Evolutionary conservation across 2,113 vertebrate species (phyloP), one percentile per base, ranked within the genome.

Genomic region (Asarcornis scutulata): DNA sequence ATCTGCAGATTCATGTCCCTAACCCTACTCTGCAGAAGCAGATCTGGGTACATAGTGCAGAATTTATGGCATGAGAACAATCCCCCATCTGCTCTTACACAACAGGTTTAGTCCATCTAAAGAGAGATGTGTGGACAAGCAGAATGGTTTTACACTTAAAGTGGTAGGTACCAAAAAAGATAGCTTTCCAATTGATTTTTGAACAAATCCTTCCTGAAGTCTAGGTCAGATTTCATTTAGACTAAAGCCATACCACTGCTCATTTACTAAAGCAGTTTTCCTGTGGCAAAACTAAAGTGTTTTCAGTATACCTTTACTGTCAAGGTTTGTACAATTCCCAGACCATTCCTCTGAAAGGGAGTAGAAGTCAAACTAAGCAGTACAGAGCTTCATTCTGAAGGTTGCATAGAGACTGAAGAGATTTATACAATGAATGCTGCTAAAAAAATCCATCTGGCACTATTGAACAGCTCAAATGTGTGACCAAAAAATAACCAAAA

Each of bases 341-440:
- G 38, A 68, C 55, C 13, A 4, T 46, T 83, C 74, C 69, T 95
- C 68, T 59, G 46, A 94, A 79, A 91, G 60, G 78, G 48, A 86
- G n/a, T 9, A 67, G 50, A 91, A 91, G 42, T 88, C 71, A 86
- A 91, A 88, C 32, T 83, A 72, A 95, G 76, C 83, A 91, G 44
- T 9, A 52, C 18, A 68, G 38, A 78, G 48, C 27, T 97, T 83
- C 59, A 60, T 83, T 95, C 90, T 92, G 91, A 94, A 97, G 93
- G 87, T 97, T 98, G 97, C 98, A 98, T 91, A 98, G 97, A 94
- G 97, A 94, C 95, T 91, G 84, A 93, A 95, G 87, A 96, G 64
- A 88, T 94, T 79, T 95, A 87, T 96, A 92, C 96, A 96, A 80
- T 50, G 55, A 96, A 96, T 85, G 90, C 82, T 85, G 91, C 93